Evolutionary conservation across 37 sponge, comb jelly and placozoan genomes (phyloP).

Genomic region (Axinella damicornis): DNA sequence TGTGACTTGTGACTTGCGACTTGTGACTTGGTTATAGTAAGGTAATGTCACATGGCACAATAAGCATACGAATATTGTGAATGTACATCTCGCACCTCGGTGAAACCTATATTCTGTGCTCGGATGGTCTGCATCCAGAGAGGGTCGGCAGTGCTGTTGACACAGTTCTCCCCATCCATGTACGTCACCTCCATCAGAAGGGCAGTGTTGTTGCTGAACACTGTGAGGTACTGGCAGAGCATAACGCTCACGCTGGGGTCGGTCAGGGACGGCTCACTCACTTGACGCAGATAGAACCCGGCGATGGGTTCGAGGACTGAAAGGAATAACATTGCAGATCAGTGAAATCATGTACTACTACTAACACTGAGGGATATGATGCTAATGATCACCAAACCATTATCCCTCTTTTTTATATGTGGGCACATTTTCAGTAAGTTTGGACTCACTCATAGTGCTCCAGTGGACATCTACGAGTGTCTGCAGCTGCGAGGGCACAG

Average conservation of each 20-base stretch:
- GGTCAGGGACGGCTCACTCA: conserved; percentile 49
- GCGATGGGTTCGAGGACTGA: background rate
- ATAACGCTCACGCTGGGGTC: conserved; percentile 17
- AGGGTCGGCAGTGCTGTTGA: conserved; percentile 42
- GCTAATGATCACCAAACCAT: no score
- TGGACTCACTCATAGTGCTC: conserved; percentile 28
- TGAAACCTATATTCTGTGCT: no score
- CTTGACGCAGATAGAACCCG: conserved; percentile 61
- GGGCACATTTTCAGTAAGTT: no score
- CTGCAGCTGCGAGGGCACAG: background rate
- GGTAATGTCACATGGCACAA: no score
- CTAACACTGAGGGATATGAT: no score
- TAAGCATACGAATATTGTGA: no score
- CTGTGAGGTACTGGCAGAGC: conserved; percentile 41
- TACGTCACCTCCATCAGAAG: conserved; percentile 39
- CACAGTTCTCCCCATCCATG: conserved; percentile 68
- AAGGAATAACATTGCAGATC: no score
- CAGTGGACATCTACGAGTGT: conserved; percentile 45
- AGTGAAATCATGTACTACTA: no score
- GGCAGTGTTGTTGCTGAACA: conserved; percentile 9
- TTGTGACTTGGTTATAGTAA: no score
- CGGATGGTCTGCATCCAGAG: conserved; percentile 37
- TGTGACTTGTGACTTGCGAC: no score
- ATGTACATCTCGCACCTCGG: no score
- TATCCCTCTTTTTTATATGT: no score